These are phyloP conservation scores for Apodemia zela DNA, from an alignment of 2,888 invertebrate genomes.

Conservation along the genomic window DNA sequence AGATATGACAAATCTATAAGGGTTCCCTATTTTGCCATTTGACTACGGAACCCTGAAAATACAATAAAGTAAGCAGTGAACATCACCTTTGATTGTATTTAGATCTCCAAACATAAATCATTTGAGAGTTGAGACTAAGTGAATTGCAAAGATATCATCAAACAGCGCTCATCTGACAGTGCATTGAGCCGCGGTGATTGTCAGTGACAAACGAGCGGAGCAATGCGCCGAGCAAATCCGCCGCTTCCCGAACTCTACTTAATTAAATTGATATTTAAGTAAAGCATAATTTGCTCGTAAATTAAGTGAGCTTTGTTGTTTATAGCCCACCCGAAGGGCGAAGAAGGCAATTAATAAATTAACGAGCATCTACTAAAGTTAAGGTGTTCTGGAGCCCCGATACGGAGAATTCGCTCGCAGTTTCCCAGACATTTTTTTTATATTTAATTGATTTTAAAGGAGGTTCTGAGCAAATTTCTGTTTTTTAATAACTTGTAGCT, in stretches of 20 bases:
- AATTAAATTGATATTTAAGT: slow-evolving; percentile 81
- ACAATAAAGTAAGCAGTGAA: background rate
- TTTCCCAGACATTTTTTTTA: background rate
- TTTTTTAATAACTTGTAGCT: no score
- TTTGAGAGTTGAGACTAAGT: slow-evolving; percentile 12
- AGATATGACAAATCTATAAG: no score
- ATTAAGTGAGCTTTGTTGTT: slow-evolving; percentile 78
- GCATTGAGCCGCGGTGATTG: slow-evolving; percentile 46
- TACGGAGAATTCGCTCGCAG: background rate
- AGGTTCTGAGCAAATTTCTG: no score
- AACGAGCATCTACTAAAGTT: slow-evolving; percentile 67
- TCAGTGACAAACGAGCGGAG: slow-evolving; percentile 62
- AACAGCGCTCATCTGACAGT: slow-evolving; percentile 21
- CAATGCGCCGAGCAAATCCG: slow-evolving; percentile 51
- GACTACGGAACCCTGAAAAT: no score
- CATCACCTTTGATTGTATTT: background rate
- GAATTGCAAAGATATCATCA: slow-evolving; percentile 19
- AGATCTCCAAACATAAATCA: slow-evolving; percentile 7
- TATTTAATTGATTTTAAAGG: background rate
- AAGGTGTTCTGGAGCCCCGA: slow-evolving; percentile 53
- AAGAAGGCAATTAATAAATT: slow-evolving; percentile 78
- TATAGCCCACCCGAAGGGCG: slow-evolving; percentile 56
- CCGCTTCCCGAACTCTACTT: slow-evolving; percentile 65
- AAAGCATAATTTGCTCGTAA: slow-evolving; percentile 79
- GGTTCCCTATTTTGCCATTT: no score